Evolutionary conservation across 2,888 invertebrate genomes (phyloP), one percentile per base, ranked within the genome.

Genomic region (Clistopyga incitator): DNA sequence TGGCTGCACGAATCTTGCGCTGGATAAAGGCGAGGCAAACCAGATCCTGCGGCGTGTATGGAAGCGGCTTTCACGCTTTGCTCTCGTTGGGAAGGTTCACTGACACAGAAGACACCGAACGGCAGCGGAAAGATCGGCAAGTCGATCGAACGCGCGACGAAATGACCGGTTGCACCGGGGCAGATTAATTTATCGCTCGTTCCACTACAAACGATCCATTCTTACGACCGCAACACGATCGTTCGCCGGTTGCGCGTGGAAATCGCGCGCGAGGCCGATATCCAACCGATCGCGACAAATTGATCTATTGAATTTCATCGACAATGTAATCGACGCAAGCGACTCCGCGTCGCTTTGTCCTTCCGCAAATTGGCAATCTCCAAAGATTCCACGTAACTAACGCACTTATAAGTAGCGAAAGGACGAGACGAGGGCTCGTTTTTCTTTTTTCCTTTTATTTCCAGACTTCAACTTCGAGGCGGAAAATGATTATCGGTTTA

Each of bases 31-130:
- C 42, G 61, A 47, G 71, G 61, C 77, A 54, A 81, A 84, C 78
- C 71, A 79, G 82, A 78, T 71, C 75, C 78, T 79, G 54, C 52
- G 29, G 67, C 54, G 64, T 78, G 78, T 74, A 75, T 47, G 78
- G 65, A 61, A 78, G 72, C 54, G 81, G 42, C 78, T 83, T 79
- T 84, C 76, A 80, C 82, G 56, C 65, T 82, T 85, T 85, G 84
- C 80, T 85, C 84, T 84, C 79, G 70, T 82, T 84, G 82, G 74
- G 54, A 83, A 86, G 81, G 86, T 86, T 85, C 86, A 86, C 85
- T 84, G 85, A 86, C 86, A 86, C 84, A 83, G 82, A 86, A 82
- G 78, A 82, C 81, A 81, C 50, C n/a, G 74, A 61, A 79, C 52
- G 65, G 65, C 59, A 61, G 70, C 78, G 75, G 54, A 74, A 75